Evolutionary conservation across 2,113 vertebrate species (phyloP), one percentile per base, ranked within the genome.

Genomic region (Aviceda subcristata): DNA sequence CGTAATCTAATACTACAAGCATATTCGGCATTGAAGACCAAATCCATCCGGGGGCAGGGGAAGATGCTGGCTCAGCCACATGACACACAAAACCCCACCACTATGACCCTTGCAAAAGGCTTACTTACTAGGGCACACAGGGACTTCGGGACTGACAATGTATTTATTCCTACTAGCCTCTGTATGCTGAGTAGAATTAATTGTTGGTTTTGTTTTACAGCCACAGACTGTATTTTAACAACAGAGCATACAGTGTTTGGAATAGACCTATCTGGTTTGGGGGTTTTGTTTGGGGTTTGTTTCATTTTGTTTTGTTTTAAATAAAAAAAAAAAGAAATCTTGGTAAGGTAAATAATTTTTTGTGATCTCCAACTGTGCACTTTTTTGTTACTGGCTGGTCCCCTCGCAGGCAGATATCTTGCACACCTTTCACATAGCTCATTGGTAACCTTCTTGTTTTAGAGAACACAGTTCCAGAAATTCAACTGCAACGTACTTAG

Each of bases 31-130:
- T 0, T n/a, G 51, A 63, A 91, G 39, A 86, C 15, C 27, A 59
- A 84, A 72, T 5, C 74, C 24, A 43, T 29, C 2, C 0, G 4
- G 7, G 9, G 5, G 22, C 27, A 55, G 22, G 6, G 22, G 43
- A 79, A 63, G 39, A n/a, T 1, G 1, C 27, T 66, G 50, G 17
- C 18, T 27, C 43, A 13, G 53, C 43, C 14, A 3, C 15, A 12
- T 0, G 0, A 38, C 7, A 53, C 5, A 26, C 0, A 0, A 82
- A 75, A 43, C 6, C 21, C 30, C 43, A 39, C 11, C 51, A 46
- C 2, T 0, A 27, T 1, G 3, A 74, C 24, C 20, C 46, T 50
- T 67, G 26, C 14, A 62, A 62, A 38, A 94, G 19, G n/a, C 29
- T 41, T 27, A 14, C 29, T 46, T 27, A 14, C 21, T 11, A 29